A percentile compares a stretch with the other conserved stretches of the same genome.
Conservation (phyloP, 1,140 invertebrate species). For the Drosophila azteca region DNA sequence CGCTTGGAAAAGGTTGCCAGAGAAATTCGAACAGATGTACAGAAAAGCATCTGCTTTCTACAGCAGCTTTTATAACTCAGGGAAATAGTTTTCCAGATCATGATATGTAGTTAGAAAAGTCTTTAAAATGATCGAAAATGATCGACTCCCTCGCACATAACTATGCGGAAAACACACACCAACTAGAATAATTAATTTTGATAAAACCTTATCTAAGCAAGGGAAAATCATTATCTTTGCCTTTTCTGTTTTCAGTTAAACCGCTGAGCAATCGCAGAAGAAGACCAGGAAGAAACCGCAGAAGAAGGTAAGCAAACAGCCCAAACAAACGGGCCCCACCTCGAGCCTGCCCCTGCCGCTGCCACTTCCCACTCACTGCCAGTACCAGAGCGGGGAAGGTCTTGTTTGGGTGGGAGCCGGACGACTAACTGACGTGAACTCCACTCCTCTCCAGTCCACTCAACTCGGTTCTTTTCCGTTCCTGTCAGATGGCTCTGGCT, state of each 20-base stretch:
- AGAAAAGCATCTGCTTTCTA: no score
- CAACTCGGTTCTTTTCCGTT: constrained; percentile 13
- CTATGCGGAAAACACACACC: no score
- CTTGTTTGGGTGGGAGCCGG: constrained; percentile 23
- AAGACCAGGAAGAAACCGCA: background rate
- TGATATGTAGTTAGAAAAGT: no score
- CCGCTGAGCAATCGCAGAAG: constrained; percentile 12
- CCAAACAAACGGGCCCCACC: background rate
- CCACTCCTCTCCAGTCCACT: constrained; percentile 15
- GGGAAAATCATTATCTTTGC: constrained; percentile 9
- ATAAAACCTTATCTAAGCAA: constrained; percentile 33
- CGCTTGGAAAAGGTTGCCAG: no score
- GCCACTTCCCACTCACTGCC: no score
- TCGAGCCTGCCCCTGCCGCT: no score
- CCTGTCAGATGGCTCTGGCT: no score
- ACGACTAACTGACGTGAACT: constrained; percentile 28
- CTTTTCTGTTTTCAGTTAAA: constrained; percentile 22
- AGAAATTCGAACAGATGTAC: no score
- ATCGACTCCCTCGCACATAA: no score
- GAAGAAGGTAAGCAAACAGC: constrained; percentile 21
- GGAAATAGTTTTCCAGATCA: background rate
- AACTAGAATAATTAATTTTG: constrained; percentile 22
- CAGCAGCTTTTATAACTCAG: no score
- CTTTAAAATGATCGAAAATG: no score
- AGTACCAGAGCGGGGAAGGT: constrained; percentile 8